Evolutionary conservation across 2,888 invertebrate genomes (phyloP).

Genomic region (Bombyx huttoni): DNA sequence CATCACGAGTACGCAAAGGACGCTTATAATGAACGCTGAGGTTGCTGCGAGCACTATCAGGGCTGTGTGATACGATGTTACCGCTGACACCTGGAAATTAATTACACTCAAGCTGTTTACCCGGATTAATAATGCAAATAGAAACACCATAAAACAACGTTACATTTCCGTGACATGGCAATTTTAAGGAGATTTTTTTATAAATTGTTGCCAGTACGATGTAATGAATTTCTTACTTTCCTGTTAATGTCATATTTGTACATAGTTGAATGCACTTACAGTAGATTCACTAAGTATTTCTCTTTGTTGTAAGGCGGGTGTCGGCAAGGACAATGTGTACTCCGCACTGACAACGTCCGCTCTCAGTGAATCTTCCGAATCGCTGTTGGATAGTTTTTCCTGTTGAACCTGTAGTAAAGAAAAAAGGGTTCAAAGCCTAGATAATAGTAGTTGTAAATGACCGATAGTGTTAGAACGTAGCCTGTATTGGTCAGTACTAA

Average conservation of each 20-base stretch:
- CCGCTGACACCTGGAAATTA: conserved; percentile 62
- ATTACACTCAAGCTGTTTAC: no score
- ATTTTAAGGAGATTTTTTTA: no score
- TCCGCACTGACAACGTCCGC: conserved; percentile 61
- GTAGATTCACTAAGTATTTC: conserved; percentile 79
- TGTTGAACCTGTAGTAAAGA: conserved; percentile 39
- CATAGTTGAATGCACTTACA: conserved; percentile 28
- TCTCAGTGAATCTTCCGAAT: conserved; percentile 23
- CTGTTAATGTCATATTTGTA: no score
- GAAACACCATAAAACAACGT: no score
- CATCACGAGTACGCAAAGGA: conserved; percentile 81
- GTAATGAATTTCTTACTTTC: no score
- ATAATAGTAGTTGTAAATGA: background rate
- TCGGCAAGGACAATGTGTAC: conserved; percentile 43
- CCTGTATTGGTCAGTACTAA: no score
- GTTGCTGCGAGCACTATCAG: conserved; percentile 83
- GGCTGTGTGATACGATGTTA: conserved; percentile 82
- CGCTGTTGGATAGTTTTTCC: conserved; percentile 36
- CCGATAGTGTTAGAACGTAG: background rate
- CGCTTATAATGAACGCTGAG: conserved; percentile 85
- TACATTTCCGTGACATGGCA: no score
- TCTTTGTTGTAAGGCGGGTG: conserved; percentile 70
- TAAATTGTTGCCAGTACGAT: no score
- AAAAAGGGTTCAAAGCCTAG: background rate
- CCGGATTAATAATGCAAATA: no score